Percentiles rank a stretch among this genome's conserved stretches.
phyloP scores from a whole-genome alignment of 1,140 invertebrate genomes.

The Branchinecta lynchi region DNA sequence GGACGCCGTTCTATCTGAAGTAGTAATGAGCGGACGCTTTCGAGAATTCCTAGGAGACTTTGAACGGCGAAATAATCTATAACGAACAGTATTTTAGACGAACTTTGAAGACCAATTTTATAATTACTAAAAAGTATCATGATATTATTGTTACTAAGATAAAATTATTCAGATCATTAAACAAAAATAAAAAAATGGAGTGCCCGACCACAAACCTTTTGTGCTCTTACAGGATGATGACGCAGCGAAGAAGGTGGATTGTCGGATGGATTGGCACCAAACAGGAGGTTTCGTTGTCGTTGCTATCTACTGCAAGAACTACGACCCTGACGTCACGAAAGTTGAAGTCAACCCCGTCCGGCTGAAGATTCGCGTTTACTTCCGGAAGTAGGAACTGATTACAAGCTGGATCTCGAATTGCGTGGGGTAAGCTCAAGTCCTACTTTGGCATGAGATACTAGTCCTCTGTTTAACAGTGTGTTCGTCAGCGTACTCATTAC shows the following conservation, averaged over 20 bases:
- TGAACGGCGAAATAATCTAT: no score
- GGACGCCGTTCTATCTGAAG: no score
- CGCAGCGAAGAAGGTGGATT: constrained; percentile 44
- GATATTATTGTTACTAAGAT: no score
- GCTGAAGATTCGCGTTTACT: constrained; percentile 56
- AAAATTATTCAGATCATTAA: no score
- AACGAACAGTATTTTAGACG: no score
- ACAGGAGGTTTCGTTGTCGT: constrained; percentile 63
- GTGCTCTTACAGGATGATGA: constrained; percentile 24
- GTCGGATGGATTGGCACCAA: constrained; percentile 87
- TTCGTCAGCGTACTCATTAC: not conserved
- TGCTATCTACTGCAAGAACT: constrained; percentile 78
- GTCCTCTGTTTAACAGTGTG: constrained; percentile 12
- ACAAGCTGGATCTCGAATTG: constrained; percentile 64
- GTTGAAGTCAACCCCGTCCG: constrained; percentile 72
- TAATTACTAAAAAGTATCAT: no score
- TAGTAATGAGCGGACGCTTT: no score
- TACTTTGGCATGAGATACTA: not conserved
- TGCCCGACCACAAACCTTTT: no score
- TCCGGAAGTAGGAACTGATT: constrained; percentile 58
- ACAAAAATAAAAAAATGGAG: no score
- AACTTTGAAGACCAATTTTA: no score
- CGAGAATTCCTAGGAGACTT: no score
- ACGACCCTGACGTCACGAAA: constrained; percentile 53
- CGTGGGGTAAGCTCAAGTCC: constrained; percentile 51